A percentile compares a stretch with the other conserved stretches of the same genome.
Conservation (phyloP, 1,140 invertebrate genomes). For the Cyrtorhinus lividipennis region DNA sequence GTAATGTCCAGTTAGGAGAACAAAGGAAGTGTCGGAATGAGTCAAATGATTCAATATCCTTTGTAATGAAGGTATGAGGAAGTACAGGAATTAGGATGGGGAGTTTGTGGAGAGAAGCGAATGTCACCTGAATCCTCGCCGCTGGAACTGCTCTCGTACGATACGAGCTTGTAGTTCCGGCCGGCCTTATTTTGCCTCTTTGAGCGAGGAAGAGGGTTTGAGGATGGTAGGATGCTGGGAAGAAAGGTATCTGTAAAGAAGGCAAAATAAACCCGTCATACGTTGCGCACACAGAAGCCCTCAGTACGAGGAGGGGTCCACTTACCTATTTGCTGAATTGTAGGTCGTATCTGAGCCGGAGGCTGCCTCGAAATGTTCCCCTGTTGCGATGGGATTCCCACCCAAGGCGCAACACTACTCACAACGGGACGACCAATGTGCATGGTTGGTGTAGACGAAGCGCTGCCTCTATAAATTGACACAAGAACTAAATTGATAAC, state of each 20-base stretch:
- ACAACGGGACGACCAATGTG: background rate
- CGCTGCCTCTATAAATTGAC: constrained; percentile 2
- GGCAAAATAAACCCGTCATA: no score
- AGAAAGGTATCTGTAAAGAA: no score
- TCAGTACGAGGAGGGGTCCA: no score
- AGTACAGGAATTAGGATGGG: no score
- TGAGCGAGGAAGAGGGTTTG: no score
- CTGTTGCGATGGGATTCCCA: constrained; percentile 6
- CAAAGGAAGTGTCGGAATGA: no score
- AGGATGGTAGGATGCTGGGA: no score
- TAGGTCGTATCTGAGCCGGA: background rate
- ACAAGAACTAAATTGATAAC: background rate
- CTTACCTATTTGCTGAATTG: constrained; percentile 10
- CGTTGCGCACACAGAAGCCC: no score
- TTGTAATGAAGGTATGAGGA: no score
- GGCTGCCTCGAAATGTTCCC: background rate
- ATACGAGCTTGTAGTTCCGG: background rate
- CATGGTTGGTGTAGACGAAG: background rate
- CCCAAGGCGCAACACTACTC: constrained; percentile 10
- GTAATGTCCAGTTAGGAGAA: no score
- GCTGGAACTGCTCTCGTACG: background rate
- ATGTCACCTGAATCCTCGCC: background rate
- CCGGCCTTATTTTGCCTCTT: background rate
- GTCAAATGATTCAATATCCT: no score
- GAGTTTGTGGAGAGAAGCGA: no score